Evolutionary conservation across 2,797 vertebrate genomes (phyloP).

Genomic region (Acropternis orthonyx): DNA sequence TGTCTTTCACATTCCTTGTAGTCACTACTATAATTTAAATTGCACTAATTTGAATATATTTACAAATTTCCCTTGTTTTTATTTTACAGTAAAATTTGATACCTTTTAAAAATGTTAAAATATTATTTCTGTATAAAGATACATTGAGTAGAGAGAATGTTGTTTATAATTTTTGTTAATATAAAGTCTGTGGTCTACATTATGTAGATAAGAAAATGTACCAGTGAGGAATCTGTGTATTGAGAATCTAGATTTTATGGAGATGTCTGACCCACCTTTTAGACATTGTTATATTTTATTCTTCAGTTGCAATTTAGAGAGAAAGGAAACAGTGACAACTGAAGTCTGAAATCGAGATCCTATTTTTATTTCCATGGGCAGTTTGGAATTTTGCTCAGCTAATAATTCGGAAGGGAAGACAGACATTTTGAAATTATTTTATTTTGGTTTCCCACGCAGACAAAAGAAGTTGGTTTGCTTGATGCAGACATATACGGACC

Average conservation of each 20-base stretch:
- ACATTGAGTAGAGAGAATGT: not conserved
- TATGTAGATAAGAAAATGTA: not conserved
- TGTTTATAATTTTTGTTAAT: not conserved
- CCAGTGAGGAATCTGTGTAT: not conserved
- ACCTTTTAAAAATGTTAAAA: not conserved
- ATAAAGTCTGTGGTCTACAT: not conserved
- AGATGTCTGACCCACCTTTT: not conserved
- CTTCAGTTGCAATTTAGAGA: not conserved
- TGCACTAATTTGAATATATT: not conserved
- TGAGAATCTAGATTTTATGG: not conserved
- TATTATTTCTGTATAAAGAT: not conserved
- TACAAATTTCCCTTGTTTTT: not conserved
- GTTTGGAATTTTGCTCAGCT: not conserved
- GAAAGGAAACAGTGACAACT: not conserved
- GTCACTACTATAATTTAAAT: not conserved
- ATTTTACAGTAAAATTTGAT: not conserved
- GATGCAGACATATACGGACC: slow-evolving; percentile 94
- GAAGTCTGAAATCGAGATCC: not conserved
- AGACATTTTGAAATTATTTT: not conserved
- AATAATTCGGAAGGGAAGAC: not conserved
- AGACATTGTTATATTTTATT: not conserved
- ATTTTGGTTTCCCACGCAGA: slow-evolving; percentile 69
- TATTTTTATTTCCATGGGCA: not conserved
- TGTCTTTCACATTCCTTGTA: not conserved
- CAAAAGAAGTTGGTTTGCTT: slow-evolving; percentile 87